A percentile compares a stretch with the other conserved stretches of the same genome.
Evolutionary conservation across 2,888 invertebrate genomes (phyloP).

Genomic region (Ophioninae sp.): DNA sequence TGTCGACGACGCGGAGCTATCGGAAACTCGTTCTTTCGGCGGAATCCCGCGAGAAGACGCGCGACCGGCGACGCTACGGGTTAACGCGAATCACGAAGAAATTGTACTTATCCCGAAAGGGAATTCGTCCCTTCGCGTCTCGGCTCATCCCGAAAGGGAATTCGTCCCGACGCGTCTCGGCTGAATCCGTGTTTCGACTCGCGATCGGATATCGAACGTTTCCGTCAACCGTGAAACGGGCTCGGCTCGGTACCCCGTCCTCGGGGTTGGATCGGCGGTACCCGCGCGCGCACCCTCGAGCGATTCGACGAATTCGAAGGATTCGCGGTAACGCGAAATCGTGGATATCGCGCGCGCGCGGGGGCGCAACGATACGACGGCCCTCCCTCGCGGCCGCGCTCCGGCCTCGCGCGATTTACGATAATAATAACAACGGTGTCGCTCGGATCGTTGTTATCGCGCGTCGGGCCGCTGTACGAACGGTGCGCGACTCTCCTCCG

Average conservation of each 20-base stretch:
- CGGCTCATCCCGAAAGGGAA: too few species aligned
- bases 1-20: background rate
- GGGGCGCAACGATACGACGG: background rate
- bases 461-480: background rate
- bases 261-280: too few species aligned
- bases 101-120: too few species aligned
- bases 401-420: background rate
- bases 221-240: too few species aligned
- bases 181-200: too few species aligned
- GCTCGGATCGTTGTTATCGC: background rate
- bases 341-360: background rate
- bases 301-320: background rate
- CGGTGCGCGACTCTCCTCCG: background rate
- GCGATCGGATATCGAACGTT: too few species aligned
- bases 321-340: background rate
- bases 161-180: too few species aligned
- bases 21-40: background rate
- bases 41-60: too few species aligned
- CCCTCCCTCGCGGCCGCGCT: background rate
- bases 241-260: too few species aligned
- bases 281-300: background rate
- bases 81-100: too few species aligned
- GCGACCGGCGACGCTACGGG: too few species aligned
- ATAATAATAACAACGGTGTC: conserved; percentile 10
- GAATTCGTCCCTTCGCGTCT: too few species aligned